These are phyloP conservation scores for Sialia sialis DNA, from an alignment of 2,113 vertebrate species.

Conservation along the genomic window DNA sequence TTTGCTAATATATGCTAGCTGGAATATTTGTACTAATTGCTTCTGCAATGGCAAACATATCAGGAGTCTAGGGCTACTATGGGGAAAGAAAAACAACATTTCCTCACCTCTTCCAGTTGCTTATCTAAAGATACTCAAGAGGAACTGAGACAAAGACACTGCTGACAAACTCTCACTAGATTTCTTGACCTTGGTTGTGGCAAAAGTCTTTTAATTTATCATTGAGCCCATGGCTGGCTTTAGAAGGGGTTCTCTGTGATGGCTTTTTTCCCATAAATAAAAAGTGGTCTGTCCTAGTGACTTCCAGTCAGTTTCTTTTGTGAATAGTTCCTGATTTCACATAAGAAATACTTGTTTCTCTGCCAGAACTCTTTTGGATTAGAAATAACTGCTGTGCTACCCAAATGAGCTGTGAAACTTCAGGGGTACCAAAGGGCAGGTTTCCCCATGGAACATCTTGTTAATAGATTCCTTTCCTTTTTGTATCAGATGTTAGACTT, in stretches of 20 bases:
- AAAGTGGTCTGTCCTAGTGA: neutral
- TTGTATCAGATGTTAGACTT: neutral
- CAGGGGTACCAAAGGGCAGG: neutral
- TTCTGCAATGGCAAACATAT: neutral
- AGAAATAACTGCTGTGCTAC: neutral
- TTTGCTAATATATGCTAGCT: neutral
- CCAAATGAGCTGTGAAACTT: neutral
- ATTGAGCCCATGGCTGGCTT: neutral
- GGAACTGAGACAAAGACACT: neutral
- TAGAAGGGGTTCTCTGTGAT: neutral
- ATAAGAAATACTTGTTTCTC: neutral
- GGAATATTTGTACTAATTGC: neutral
- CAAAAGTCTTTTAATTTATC: neutral
- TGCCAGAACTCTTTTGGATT: neutral
- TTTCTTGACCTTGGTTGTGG: neutral
- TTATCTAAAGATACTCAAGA: neutral
- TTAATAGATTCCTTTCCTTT: neutral
- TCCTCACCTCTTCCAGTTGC: neutral
- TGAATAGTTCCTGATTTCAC: neutral
- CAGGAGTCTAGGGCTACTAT: neutral
- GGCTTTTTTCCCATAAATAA: neutral
- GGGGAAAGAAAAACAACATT: fast-evolving
- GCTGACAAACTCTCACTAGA: neutral
- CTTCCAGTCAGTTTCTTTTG: neutral
- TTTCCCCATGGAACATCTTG: neutral